Percentiles rank a stretch among this genome's conserved stretches.
phyloP scores from a whole-genome alignment of 2,113 vertebrate genomes.

The Natator depressus region DNA sequence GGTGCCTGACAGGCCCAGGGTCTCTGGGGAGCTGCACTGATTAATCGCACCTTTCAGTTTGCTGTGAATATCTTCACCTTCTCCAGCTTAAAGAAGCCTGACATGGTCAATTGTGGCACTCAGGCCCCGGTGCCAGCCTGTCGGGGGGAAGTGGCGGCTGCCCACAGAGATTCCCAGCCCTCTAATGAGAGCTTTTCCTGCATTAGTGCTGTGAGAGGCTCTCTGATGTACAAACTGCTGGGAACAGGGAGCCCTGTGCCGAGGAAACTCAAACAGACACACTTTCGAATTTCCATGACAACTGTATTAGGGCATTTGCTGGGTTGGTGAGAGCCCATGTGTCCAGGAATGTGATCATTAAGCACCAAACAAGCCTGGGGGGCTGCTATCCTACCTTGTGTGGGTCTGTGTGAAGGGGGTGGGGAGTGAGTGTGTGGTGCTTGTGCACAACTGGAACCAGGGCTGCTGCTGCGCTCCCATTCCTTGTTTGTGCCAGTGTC shows the following conservation, averaged over 20 bases:
- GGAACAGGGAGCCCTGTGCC: background rate
- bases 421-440: background rate
- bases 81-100: background rate
- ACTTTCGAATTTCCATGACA: constrained; percentile 17
- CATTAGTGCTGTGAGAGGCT: accelerated
- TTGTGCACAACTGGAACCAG: background rate
- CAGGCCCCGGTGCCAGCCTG: background rate
- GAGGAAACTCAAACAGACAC: constrained; percentile 29
- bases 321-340: background rate
- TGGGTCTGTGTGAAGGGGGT: background rate
- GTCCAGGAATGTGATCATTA: accelerated
- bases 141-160: accelerated
- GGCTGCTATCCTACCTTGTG: background rate
- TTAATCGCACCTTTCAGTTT: constrained; percentile 71
- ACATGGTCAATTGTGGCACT: accelerated
- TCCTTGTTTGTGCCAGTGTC: background rate
- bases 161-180: background rate
- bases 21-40: constrained; percentile 61
- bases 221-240: background rate
- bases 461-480: background rate
- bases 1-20: constrained; percentile 41
- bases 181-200: background rate
- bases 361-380: background rate
- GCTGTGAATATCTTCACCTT: constrained; percentile 11
- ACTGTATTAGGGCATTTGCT: background rate